Evolutionary conservation across 1,140 invertebrate species (phyloP).

Genomic region (Temnothorax longispinosus): DNA sequence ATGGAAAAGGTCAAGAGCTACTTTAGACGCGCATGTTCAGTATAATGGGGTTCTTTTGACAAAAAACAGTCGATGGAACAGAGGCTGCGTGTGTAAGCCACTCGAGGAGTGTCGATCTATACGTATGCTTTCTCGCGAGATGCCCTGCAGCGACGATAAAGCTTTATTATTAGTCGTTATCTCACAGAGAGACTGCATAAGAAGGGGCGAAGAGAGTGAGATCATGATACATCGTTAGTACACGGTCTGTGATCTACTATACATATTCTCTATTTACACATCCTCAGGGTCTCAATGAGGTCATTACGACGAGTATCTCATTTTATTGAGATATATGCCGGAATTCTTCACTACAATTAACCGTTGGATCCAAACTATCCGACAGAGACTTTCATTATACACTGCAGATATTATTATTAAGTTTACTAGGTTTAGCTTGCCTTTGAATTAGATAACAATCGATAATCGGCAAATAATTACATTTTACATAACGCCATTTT

Average conservation of each 20-base stretch:
- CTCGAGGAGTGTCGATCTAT: slow-evolving; percentile 38
- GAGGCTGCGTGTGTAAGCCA: slow-evolving; percentile 45
- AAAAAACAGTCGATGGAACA: slow-evolving; percentile 64
- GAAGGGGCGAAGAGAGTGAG: not conserved
- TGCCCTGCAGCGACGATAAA: slow-evolving; percentile 49
- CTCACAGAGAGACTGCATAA: slow-evolving; percentile 21
- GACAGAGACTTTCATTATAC: not conserved
- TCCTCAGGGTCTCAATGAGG: not conserved
- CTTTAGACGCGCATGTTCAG: slow-evolving; percentile 63
- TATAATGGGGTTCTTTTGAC: slow-evolving; percentile 66
- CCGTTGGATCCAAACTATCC: not conserved
- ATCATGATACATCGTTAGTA: slow-evolving; percentile 1
- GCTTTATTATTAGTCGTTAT: slow-evolving; percentile 65
- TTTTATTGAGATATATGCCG: not conserved
- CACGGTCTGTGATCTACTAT: slow-evolving; percentile 9
- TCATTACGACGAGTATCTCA: not conserved
- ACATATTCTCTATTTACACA: slow-evolving; percentile 29
- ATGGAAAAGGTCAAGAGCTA: slow-evolving; percentile 63
- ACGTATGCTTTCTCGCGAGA: slow-evolving; percentile 51
- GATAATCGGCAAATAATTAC: not conserved
- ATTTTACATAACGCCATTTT: not conserved
- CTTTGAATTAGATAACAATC: not conserved
- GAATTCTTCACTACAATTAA: not conserved
- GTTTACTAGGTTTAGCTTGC: not conserved
- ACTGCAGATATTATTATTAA: not conserved